Base-by-base conservation (phyloP, 2,113 vertebrate genomes). In the Hassar affinis region DNA sequence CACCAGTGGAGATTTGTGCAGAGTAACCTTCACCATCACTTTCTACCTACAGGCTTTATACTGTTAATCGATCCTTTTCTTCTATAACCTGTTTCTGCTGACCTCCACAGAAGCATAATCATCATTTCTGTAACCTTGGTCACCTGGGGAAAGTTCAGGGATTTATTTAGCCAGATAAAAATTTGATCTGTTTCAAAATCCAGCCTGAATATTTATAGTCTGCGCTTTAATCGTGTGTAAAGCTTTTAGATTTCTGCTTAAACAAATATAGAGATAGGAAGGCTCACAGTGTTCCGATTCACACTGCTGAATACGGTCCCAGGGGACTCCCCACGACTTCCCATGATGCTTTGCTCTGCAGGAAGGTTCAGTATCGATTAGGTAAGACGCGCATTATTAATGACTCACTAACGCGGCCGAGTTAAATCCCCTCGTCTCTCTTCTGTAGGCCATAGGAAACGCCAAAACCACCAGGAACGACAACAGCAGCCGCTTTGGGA, bases 401-500 rank as follows among this genome's bases (percentile, higher is more conserved):
- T 51, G 3, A 66, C n/a, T 6, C 42, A 14, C 59, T 20, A 14
- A 22, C 17, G 59, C 38, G 22, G 4, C 47, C 49, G 9, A 30
- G 38, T 11, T 11, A 9, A 61, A 62, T 47, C 17, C 9, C 2
- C 30, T 35, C 9, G 20, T 78, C 10, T 85, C 83, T 85, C 30
- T 75, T 84, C 89, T 79, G 54, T 83, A 99, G 98, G 96, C 98
- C 74, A 99, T 99, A 64, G 98, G 98, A 86, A 99, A 99, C 82
- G 98, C 98, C 81, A 99, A 99, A 92, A 99, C 98, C 42, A 99
- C 98, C 38, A 94, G 98, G 72, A 99, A 99, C 76, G 98, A 99
- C 94, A 99, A 99, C 91, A 99, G 98, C 93, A 99, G 98, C 91
- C 97, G 98, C 76, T 99, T 99, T 88, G 98, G 98, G 27, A 99